Conservation (phyloP, 2,113 vertebrate species). For the Sigmodon hispidus region DNA sequence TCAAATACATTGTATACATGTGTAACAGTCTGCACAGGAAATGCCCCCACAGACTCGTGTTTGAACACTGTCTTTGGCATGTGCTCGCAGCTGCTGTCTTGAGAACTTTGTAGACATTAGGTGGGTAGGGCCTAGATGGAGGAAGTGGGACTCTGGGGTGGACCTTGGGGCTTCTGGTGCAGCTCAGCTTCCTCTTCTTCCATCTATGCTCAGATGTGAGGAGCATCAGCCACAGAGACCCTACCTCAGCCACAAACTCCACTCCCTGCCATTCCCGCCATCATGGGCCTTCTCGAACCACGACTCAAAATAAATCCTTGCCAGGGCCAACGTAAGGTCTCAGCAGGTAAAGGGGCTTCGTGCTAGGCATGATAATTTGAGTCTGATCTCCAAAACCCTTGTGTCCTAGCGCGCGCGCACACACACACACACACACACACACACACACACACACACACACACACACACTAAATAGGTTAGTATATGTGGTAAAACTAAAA, state of each 20-base stretch:
- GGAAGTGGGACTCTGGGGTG: neutral
- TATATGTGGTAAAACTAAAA: neutral
- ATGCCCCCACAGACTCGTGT: neutral
- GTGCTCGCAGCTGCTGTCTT: neutral
- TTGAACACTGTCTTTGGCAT: neutral
- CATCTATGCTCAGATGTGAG: neutral
- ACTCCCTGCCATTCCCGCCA: neutral
- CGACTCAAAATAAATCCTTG: neutral
- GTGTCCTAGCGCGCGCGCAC: too few species aligned
- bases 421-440: too few species aligned
- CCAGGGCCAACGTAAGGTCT: neutral
- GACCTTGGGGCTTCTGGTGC: too few species aligned
- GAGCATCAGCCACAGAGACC: too few species aligned
- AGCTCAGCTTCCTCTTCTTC: neutral
- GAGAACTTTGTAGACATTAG: neutral
- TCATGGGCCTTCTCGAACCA: too few species aligned
- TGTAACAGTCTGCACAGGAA: neutral
- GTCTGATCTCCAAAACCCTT: neutral
- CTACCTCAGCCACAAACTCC: neutral
- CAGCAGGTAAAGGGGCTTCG: neutral
- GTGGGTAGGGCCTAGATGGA: neutral
- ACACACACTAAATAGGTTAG: neutral
- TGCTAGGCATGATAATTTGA: neutral
- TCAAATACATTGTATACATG: neutral
- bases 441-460: neutral